Evolutionary conservation across 1,140 invertebrate species (phyloP).

Genomic region (Lutraria rhynchaena): DNA sequence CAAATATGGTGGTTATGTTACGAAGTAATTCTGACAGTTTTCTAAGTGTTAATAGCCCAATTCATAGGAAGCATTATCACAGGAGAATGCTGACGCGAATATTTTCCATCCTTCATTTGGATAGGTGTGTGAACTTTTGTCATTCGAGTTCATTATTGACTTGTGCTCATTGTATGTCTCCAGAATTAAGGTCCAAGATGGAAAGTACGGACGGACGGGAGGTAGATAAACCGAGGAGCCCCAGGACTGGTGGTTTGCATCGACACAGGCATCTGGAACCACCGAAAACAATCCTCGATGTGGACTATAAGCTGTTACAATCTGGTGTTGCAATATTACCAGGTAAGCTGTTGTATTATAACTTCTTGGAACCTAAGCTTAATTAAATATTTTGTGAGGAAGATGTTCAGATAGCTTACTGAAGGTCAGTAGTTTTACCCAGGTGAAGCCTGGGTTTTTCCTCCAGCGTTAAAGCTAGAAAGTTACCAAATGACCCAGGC

Average conservation of each 20-base stretch:
- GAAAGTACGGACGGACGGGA: slow-evolving; percentile 35
- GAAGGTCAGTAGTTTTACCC: too few species aligned
- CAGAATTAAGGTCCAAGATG: slow-evolving; percentile 22
- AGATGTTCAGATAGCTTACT: too few species aligned
- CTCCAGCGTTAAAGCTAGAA: too few species aligned
- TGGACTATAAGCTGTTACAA: slow-evolving; percentile 88
- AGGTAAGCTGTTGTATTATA: too few species aligned
- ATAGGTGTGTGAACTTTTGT: slow-evolving; percentile 38
- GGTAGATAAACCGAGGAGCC: slow-evolving; percentile 30
- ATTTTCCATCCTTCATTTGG: slow-evolving; percentile 43
- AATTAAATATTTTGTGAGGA: too few species aligned
- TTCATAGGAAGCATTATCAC: neutral
- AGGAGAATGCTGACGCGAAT: slow-evolving; percentile 40
- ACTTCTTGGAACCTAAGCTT: too few species aligned
- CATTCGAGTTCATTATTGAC: neutral
- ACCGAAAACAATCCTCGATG: slow-evolving; percentile 92
- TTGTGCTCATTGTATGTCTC: slow-evolving; percentile 30
- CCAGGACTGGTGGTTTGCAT: slow-evolving; percentile 14
- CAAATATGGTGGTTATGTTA: neutral
- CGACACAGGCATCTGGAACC: slow-evolving; percentile 83
- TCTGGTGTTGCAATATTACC: slow-evolving; percentile 72
- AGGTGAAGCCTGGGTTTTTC: too few species aligned
- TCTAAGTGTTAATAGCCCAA: slow-evolving; percentile 30
- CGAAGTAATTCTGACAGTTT: slow-evolving; percentile 54
- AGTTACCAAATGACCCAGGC: too few species aligned